phyloP scores from a whole-genome alignment of 2,797 vertebrate species.

The Bryconaethiops microstoma region DNA sequence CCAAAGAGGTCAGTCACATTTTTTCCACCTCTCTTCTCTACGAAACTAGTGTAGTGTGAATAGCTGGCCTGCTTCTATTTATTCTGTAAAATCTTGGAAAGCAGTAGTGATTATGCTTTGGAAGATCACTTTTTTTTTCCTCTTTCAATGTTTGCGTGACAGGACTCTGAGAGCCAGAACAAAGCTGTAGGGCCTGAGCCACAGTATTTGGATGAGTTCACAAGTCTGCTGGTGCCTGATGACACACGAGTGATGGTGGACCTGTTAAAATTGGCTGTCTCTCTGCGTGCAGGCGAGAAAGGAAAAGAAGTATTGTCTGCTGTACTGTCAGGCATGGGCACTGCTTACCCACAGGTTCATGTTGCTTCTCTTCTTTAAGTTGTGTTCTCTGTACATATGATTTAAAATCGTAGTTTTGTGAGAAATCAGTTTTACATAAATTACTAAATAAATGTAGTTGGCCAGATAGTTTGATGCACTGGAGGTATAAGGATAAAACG shows the following conservation, averaged over 20 bases:
- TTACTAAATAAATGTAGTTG: background rate
- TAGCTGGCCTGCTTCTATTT: background rate
- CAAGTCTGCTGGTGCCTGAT: constrained; percentile 90
- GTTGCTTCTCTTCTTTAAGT: background rate
- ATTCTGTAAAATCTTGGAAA: background rate
- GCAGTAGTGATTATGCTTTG: background rate
- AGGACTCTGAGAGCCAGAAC: constrained; percentile 94
- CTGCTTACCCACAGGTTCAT: constrained; percentile 93
- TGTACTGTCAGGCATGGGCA: constrained; percentile 96
- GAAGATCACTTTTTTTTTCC: background rate
- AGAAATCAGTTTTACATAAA: background rate
- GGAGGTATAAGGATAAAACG: no score
- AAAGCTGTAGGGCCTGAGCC: constrained; percentile 91
- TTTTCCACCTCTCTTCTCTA: background rate
- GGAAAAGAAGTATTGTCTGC: constrained; percentile 94
- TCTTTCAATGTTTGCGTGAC: constrained; percentile 9
- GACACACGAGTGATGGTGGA: constrained; percentile 97
- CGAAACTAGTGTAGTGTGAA: background rate
- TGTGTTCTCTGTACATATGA: background rate
- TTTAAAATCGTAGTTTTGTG: background rate
- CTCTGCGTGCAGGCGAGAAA: constrained; percentile 89
- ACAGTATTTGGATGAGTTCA: constrained; percentile 96
- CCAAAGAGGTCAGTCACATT: constrained; percentile 86
- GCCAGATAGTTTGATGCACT: background rate
- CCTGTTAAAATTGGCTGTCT: constrained; percentile 93